These are phyloP conservation scores for Clusia tigrina DNA, from an alignment of 2,888 invertebrate genomes.

Conservation along the genomic window DNA sequence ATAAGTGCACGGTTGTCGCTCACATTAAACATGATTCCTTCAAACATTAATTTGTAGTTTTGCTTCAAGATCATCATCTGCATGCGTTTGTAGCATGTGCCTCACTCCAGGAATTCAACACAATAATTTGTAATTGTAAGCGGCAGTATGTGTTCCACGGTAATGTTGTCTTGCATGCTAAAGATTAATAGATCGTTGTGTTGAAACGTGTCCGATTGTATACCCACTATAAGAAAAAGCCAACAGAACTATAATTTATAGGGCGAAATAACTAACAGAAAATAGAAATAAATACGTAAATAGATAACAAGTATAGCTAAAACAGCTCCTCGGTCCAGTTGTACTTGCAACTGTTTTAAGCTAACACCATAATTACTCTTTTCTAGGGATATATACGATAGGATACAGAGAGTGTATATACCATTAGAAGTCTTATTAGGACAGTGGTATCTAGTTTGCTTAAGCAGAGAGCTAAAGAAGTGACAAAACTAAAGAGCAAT, in stretches of 20 bases:
- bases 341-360: too few species aligned
- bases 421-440: too few species aligned
- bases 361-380: too few species aligned
- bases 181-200: conserved; percentile 65
- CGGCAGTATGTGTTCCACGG: conserved; percentile 66
- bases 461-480: too few species aligned
- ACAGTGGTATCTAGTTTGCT: too few species aligned
- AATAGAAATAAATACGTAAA: background rate
- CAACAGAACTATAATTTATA: too few species aligned
- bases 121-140: conserved; percentile 63
- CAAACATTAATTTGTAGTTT: conserved; percentile 50
- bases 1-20: conserved; percentile 15
- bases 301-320: too few species aligned
- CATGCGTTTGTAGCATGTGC: conserved; percentile 56
- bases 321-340: too few species aligned
- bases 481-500: too few species aligned
- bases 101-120: conserved; percentile 57
- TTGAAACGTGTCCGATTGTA: conserved; percentile 69
- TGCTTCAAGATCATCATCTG: conserved; percentile 50
- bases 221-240: conserved; percentile 66
- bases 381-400: too few species aligned
- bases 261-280: background rate
- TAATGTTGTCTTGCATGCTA: conserved; percentile 64
- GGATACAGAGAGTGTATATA: too few species aligned
- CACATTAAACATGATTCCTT: conserved; percentile 58